Evolutionary conservation across 2,797 vertebrate genomes (phyloP).

Genomic region (Amphiprion clarkii): DNA sequence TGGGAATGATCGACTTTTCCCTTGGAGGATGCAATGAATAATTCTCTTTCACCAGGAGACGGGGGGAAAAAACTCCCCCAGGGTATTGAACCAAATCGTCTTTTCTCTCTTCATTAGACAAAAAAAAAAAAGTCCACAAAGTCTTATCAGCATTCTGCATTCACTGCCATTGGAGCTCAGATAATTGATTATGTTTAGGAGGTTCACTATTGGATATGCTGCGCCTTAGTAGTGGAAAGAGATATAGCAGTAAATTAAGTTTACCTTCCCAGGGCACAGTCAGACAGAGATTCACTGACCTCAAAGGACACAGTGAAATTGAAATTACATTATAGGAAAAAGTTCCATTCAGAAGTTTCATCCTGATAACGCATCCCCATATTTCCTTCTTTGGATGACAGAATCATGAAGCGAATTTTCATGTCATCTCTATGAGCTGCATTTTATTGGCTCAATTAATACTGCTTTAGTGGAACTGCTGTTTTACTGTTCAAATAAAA

Average conservation of each 20-base stretch:
- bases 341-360: constrained; percentile 60
- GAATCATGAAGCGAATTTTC: constrained; percentile 33
- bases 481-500: constrained; percentile 39
- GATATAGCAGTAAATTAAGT: constrained; percentile 86
- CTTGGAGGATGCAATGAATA: constrained; percentile 83
- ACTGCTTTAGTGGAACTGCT: constrained; percentile 4
- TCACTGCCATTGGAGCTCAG: constrained; percentile 80
- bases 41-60: constrained; percentile 78
- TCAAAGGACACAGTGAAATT: constrained; percentile 77
- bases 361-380: constrained; percentile 43
- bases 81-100: constrained; percentile 84
- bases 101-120: constrained; percentile 84
- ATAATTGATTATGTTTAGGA: constrained; percentile 88
- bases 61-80: constrained; percentile 54
- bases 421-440: constrained; percentile 27
- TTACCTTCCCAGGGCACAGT: constrained; percentile 81
- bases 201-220: constrained; percentile 79
- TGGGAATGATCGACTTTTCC: constrained; percentile 79
- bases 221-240: constrained; percentile 74
- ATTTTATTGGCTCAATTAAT: constrained; percentile 38
- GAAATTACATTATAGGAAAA: constrained; percentile 68
- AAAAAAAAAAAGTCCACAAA: constrained; percentile 80
- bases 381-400: constrained; percentile 53
- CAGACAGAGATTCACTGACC: constrained; percentile 80
- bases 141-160: constrained; percentile 87